phyloP scores from a whole-genome alignment of 2,797 vertebrate species.

The Notoglanidium macrostoma region DNA sequence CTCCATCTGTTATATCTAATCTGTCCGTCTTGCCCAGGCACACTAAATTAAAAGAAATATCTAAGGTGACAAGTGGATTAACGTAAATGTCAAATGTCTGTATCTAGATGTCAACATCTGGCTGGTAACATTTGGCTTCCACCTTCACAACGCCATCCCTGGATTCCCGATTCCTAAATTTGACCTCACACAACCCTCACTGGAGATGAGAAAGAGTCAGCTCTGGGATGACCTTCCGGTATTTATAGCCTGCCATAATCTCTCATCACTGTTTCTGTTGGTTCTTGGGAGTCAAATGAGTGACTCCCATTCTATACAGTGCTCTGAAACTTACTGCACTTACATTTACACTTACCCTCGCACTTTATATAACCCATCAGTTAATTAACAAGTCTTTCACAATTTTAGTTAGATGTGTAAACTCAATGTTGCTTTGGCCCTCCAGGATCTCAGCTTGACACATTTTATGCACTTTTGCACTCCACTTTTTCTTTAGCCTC shows the following conservation, averaged over 20 bases:
- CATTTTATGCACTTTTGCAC: constrained; percentile 7
- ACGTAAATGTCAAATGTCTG: constrained; percentile 15
- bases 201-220: constrained; percentile 96
- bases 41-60: neutral
- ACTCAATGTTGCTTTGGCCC: neutral
- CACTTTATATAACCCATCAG: neutral
- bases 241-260: constrained; percentile 59
- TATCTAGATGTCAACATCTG: constrained; percentile 95
- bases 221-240: constrained; percentile 97
- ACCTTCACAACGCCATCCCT: constrained; percentile 97
- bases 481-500: neutral
- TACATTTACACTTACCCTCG: too few relatives aligned
- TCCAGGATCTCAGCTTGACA: neutral
- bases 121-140: constrained; percentile 98
- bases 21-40: neutral
- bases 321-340: neutral
- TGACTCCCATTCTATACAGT: neutral
- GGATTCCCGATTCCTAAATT: constrained; percentile 96
- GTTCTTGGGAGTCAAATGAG: neutral
- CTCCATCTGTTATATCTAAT: neutral
- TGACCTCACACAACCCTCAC: constrained; percentile 91
- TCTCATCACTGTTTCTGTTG: neutral
- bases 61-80: neutral
- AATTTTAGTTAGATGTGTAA: constrained; percentile 1
- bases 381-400: constrained; percentile 10